Evolutionary conservation across 2,888 invertebrate genomes (phyloP), one percentile per base, ranked within the genome.

Genomic region (Protonemura montana): DNA sequence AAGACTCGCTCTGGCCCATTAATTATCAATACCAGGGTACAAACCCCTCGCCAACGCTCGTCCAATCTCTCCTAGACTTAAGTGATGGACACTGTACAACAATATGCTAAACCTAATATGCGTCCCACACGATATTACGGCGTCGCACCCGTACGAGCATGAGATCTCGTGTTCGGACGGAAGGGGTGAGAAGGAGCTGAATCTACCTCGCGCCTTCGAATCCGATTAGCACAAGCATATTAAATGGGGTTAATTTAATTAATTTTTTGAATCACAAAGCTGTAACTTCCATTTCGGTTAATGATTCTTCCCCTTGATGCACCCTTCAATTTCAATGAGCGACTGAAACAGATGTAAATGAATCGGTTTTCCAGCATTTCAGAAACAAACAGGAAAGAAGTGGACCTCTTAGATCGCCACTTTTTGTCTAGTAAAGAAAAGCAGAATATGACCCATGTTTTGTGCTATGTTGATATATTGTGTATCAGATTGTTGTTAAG

Each of bases 11-110:
- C 80, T 86, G 86, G 35, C 77, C 85, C 87, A 87, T 87, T 87
- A 87, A 87, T 87, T 87, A 87, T 80, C 87, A 87, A 87, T 87
- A 87, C 80, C 85, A 85, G 29, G 28, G 81, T 21, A 29, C 83
- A 7, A 25, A 41, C 41, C 83, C 28, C 30, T 27, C n/a, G n/a
- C n/a, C n/a, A n/a, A 13, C 78, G 27, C 16, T 28, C 78, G 21
- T 13, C 81, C 81, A 27, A 27, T 30, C n/a, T 27, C 28, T 30
- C 81, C n/a, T 30, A 13, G 82, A n/a, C 30, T 30, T 35, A 82
- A 83, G 42, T 83, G 83, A 83, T 83, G 83, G 83, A 83, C 84
- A 59, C n/a, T 29, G 84, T 59, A 81, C 76, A 76, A 84, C 84
- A 84, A 84, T 84, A 84, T 84, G 84, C 84, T 84, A 84, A 84